Base-by-base conservation (phyloP, 2,113 vertebrate species). In the Trogon surrucura region DNA sequence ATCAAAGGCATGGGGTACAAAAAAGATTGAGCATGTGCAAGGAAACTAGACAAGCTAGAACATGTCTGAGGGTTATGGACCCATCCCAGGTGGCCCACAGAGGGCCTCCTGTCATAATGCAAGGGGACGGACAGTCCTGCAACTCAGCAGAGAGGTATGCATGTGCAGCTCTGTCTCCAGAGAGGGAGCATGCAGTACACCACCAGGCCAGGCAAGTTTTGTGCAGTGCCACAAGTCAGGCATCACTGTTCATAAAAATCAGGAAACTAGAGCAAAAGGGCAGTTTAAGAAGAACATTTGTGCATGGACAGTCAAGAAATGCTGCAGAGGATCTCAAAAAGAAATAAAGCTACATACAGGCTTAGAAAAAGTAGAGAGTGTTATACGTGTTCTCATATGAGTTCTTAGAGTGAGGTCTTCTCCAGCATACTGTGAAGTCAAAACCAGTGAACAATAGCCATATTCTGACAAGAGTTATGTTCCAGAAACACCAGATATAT, bases 51-150 rank as follows among this genome's bases (percentile, higher is more conserved):
- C 15, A 50, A 45, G 1, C 4, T 13, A 60, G 58, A 85, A 45
- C 4, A 8, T 3, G 5, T 18, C 23, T 15, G 3, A 38, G 13
- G 17, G 11, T 54, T 82, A 38, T 6, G 11, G 7, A 5, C 22
- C 18, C 13, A 23, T 48, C 21, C 25, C 13, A n/a, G 22, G 36
- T 17, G 10, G 62, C 10, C 22, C 44, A 81, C 70, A 34, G 25
- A 54, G 38, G 15, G 18, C 1, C 13, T 47, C 6, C 7, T 2
- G 0, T 14, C 13, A 10, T 2, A 11, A 1, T 27, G 23, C 8
- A 27, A 41, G 11, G 11, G 3, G 14, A 1, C 45, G 5, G 7
- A 36, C 32, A 47, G 34, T 56, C 32, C 27, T 51, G 20, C 7
- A 45, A 19, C 23, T 13, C 17, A 60, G 54, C 30, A 81, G 54